Percentiles rank a stretch among this genome's conserved stretches.
Conservation (phyloP, 1,140 invertebrate species). For the Danaus plexippus region DNA sequence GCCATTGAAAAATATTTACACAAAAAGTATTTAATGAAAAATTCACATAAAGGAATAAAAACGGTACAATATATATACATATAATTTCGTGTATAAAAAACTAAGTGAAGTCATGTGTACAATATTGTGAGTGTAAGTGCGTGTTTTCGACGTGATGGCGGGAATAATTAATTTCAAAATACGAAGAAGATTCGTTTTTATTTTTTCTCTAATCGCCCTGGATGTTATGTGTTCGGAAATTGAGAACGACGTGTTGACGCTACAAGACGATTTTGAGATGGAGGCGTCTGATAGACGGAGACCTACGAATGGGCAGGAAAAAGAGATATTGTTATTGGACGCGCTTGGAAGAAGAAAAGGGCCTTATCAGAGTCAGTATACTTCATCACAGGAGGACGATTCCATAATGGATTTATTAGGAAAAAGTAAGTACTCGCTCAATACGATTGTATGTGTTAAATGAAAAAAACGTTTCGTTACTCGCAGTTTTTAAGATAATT, state of each 20-base stretch:
- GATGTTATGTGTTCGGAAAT: conserved; percentile 35
- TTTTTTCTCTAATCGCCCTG: conserved; percentile 32
- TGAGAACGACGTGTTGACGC: conserved; percentile 60
- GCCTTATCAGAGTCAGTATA: conserved; percentile 53
- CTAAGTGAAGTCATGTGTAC: conserved; percentile 16
- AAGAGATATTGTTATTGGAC: conserved; percentile 81
- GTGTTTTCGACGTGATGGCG: conserved; percentile 8
- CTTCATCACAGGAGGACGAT: conserved; percentile 72
- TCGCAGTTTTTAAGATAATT: too few relatives aligned
- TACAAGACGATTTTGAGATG: conserved; percentile 53
- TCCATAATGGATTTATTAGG: conserved; percentile 86
- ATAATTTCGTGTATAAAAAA: conserved; percentile 9
- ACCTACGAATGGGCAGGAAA: conserved; percentile 78
- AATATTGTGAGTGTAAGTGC: conserved; percentile 36
- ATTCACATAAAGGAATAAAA: conserved; percentile 4
- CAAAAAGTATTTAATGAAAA: not conserved
- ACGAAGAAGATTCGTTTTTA: conserved; percentile 50
- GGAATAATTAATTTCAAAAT: conserved; percentile 59
- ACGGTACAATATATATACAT: conserved; percentile 26
- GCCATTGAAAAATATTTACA: conserved; percentile 16
- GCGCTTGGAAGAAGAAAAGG: conserved; percentile 78
- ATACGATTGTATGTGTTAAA: too few relatives aligned
- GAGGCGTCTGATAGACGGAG: conserved; percentile 58
- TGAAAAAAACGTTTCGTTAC: too few relatives aligned
- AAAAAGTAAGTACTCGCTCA: conserved; percentile 77